phyloP scores from a whole-genome alignment of 2,113 vertebrate genomes.

The Neogobius melanostomus region DNA sequence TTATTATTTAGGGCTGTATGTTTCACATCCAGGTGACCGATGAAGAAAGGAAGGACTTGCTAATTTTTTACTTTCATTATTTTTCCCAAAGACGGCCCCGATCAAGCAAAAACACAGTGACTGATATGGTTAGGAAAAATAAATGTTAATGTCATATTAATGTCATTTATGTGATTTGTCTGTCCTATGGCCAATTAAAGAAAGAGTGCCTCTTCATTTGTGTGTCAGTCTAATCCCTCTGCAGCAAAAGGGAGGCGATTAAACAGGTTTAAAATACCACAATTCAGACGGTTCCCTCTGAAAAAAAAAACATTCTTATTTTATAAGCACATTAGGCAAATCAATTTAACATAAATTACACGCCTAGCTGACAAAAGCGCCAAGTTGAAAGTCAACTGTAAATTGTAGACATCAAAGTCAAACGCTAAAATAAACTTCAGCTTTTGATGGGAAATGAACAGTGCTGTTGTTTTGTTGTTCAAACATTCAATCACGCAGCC shows the following conservation, averaged over 20 bases:
- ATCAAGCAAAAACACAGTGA: constrained; percentile 11
- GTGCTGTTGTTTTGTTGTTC: constrained; percentile 21
- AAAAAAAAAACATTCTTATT: constrained; percentile 68
- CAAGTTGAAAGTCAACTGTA: constrained; percentile 78
- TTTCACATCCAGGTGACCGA: neutral
- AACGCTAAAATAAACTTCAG: constrained; percentile 77
- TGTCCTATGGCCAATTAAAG: constrained; percentile 68
- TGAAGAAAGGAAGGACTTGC: constrained; percentile 17
- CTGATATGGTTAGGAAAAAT: constrained; percentile 50
- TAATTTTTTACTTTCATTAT: neutral
- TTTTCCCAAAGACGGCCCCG: constrained; percentile 11
- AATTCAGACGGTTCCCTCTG: constrained; percentile 71
- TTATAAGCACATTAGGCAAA: constrained; percentile 84
- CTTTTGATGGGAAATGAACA: constrained; percentile 57
- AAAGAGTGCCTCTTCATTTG: constrained; percentile 71
- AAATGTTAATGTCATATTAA: constrained; percentile 69
- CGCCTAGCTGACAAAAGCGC: constrained; percentile 74
- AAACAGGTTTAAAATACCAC: constrained; percentile 81
- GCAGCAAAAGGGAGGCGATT: constrained; percentile 75
- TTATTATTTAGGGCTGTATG: constrained; percentile 15
- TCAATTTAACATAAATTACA: constrained; percentile 87
- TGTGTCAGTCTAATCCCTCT: constrained; percentile 73
- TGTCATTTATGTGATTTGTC: constrained; percentile 53
- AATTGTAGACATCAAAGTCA: constrained; percentile 80
- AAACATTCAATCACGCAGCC: constrained; percentile 39